Conservation (phyloP, 2,888 invertebrate species). For the Aspidiotus rigidus region DNA sequence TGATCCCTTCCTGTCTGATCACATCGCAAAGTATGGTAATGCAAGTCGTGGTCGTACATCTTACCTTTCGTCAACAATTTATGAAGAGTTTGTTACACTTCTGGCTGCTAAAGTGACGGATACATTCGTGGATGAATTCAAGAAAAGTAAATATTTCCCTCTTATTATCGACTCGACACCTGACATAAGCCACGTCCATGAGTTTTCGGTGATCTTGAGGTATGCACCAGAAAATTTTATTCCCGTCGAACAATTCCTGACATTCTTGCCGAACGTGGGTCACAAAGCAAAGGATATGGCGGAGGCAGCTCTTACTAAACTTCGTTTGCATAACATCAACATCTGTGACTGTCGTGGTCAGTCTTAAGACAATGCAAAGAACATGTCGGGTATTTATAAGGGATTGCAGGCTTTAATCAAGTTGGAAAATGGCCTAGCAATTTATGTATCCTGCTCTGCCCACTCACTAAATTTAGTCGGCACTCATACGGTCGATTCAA, state of each 20-base stretch:
- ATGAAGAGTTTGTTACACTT: too few relatives aligned
- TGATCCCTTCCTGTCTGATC: conserved; percentile 28
- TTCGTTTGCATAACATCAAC: conserved; percentile 36
- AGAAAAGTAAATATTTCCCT: conserved; percentile 24
- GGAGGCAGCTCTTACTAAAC: conserved; percentile 28
- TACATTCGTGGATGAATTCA: conserved; percentile 21
- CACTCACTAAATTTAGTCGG: conserved; percentile 39
- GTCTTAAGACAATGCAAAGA: conserved; percentile 41
- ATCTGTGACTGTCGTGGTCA: conserved; percentile 40
- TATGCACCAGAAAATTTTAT: conserved; percentile 40
- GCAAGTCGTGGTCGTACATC: conserved; percentile 15
- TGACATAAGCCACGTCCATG: conserved; percentile 36
- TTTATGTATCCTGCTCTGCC: conserved; percentile 39
- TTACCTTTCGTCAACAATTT: conserved; percentile 23
- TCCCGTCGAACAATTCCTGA: conserved; percentile 41
- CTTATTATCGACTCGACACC: conserved; percentile 25
- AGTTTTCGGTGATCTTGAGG: conserved; percentile 40
- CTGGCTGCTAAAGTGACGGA: conserved; percentile 20
- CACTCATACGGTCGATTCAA: not conserved
- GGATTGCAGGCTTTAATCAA: conserved; percentile 40
- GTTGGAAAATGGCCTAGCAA: conserved; percentile 38
- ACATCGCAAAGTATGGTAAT: conserved; percentile 18
- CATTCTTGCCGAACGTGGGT: conserved; percentile 39
- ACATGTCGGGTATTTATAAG: conserved; percentile 40
- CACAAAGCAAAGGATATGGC: conserved; percentile 41